Percentiles rank a stretch among this genome's conserved stretches.
Conservation (phyloP, 2,113 vertebrate genomes). For the Cynopterus brachyotis region DNA sequence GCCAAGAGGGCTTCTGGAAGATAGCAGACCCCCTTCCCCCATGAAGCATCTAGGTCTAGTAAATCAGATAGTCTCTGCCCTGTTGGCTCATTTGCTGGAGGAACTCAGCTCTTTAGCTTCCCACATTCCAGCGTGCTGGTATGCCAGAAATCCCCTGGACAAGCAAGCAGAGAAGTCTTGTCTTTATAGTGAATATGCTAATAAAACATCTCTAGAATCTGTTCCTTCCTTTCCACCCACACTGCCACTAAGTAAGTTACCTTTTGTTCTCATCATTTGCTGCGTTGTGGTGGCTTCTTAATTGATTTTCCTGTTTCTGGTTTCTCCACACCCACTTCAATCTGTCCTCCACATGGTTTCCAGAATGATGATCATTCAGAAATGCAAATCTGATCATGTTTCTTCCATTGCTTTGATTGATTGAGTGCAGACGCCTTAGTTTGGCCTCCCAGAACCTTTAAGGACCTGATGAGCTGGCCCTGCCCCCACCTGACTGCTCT, state of each 20-base stretch:
- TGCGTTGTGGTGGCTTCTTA: conserved; percentile 21
- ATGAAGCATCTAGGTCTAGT: not conserved
- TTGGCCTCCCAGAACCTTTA: conserved; percentile 21
- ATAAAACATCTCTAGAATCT: conserved; percentile 59
- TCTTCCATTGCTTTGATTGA: not conserved
- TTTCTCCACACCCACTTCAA: conserved; percentile 61
- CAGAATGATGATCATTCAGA: conserved; percentile 42
- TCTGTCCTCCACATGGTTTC: conserved; percentile 61
- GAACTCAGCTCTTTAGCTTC: conserved; percentile 7
- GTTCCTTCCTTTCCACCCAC: conserved; percentile 48
- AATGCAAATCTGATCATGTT: conserved; percentile 38
- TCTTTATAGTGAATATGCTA: conserved; percentile 62
- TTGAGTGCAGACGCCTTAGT: not conserved
- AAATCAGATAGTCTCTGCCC: not conserved
- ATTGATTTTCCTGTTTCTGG: conserved; percentile 60
- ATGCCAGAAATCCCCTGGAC: conserved; percentile 59
- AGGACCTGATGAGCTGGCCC: not conserved
- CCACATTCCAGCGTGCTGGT: conserved; percentile 57
- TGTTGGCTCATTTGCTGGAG: not conserved
- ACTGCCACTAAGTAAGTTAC: conserved; percentile 55
- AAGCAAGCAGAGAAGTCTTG: conserved; percentile 52
- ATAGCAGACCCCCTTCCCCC: not conserved
- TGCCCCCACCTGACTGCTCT: not conserved
- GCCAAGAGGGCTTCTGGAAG: not conserved
- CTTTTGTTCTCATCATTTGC: conserved; percentile 66